Base-by-base conservation (phyloP, 1,140 invertebrate genomes). In the Nasonia vitripennis region DNA sequence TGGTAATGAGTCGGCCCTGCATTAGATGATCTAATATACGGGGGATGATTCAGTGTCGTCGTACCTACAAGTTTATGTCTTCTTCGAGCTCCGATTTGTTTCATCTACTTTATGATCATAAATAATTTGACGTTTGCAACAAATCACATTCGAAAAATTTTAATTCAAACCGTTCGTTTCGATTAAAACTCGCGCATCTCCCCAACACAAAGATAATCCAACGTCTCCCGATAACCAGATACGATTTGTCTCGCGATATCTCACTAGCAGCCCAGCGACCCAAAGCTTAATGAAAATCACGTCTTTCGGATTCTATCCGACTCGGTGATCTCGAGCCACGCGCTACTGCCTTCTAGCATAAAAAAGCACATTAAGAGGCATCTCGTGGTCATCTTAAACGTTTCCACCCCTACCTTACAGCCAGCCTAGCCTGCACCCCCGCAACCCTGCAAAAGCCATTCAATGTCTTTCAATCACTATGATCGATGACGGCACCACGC, bases 401-500 rank as follows among this genome's bases (percentile, higher is more conserved):
- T 27, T 83, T 75, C 20, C n/a, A 6, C 55, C 55, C 17, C 6
- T 17, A 7, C 5, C 17, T 3, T 17, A 17, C 7, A 7, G 20
- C 2, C 55, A 62, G 17, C 6, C 55, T 7, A 62, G 6, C 20
- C 27, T 27, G 27, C 17, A 0, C 62, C 17, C 7, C 55, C 4
- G n/a, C 27, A 45, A 7, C 87, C 88, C 88, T 88, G 87, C 88
- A 88, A 89, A 91, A 90, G 87, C 89, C 90, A 89, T 91, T 90
- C 89, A 90, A 91, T 90, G 90, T 90, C 90, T 90, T 90, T 90
- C 89, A 91, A 90, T 90, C 89, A 89, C 85, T 87, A 89, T 91
- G 90, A 91, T 91, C 87, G 90, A 91, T 90, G 90, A 88, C 87
- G 84, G 20, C 86, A 74, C 83, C 78, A 81, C 84, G 75, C 81